phyloP scores from a whole-genome alignment of 2,113 vertebrate species.

The Gasterosteus aculeatus region DNA sequence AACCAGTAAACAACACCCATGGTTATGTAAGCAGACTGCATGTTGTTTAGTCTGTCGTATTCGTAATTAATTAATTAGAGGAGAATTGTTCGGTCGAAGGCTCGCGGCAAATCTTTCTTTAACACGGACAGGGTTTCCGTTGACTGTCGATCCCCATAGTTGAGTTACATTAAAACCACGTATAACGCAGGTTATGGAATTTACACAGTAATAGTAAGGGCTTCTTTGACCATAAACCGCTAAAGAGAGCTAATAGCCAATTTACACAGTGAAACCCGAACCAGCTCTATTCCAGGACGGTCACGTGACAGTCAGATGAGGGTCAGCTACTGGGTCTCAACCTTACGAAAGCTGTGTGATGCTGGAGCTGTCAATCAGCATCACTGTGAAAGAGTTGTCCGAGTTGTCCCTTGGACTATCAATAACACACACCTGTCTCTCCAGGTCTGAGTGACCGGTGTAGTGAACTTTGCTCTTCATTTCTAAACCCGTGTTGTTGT shows the following conservation, averaged over 20 bases:
- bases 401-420: neutral
- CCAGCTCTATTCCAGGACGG: neutral
- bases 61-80: neutral
- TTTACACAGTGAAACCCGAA: neutral
- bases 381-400: neutral
- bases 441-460: neutral
- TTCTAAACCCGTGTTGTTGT: neutral
- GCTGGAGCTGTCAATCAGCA: neutral
- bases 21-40: slow-evolving; percentile 67
- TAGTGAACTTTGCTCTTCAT: neutral
- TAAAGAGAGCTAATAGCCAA: no score
- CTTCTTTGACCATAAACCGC: neutral
- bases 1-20: slow-evolving; percentile 51
- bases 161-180: neutral
- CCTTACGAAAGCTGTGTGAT: neutral
- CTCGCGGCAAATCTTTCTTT: neutral
- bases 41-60: neutral
- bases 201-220: rapidly evolving
- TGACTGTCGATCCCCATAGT: neutral
- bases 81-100: neutral
- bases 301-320: slow-evolving; percentile 69
- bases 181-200: no score
- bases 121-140: neutral
- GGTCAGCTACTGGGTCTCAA: neutral
- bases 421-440: neutral